Base-by-base conservation (phyloP, 2,113 vertebrate genomes). In the Picathartes gymnocephalus region DNA sequence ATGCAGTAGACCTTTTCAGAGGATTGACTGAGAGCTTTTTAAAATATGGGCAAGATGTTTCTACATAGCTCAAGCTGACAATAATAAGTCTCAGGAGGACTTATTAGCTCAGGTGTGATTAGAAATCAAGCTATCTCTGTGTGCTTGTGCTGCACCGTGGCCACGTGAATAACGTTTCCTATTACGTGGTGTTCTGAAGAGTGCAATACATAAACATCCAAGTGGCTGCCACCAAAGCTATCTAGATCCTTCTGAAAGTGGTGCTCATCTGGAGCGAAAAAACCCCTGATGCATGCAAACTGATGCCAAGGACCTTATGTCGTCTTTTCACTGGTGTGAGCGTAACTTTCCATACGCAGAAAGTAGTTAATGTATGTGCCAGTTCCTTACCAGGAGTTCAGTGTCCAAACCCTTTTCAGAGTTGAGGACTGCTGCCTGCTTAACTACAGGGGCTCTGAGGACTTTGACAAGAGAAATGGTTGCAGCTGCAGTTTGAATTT, bases 41-140 rank as follows among this genome's bases (percentile, higher is more conserved):
- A 10, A 66, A 80, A 70, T 68, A 66, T 71, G 64, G 77, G 72
- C 51, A 91, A 86, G 51, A 81, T 0, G 1, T 86, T 94, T 94
- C 80, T 80, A 93, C 86, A 51, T 60, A 93, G 82, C 80, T 94
- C 88, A 86, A 78, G 64, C 56, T 95, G 96, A 93, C 64, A 68
- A 71, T 90, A 94, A 74, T 74, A 92, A 92, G 80, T 95, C 92
- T 93, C 96, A 91, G 80, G 94, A 93, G 95, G 56, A 83, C 91
- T 95, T 97, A 91, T 81, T 97, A 96, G 64, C 83, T 95, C 83
- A 94, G 95, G 86, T 97, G 91, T 95, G 91, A 95, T 97, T 94
- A 97, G 88, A 92, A 94, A 88, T 84, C 71, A 88, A 88, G 72
- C 88, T 90, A 62, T 58, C 64, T 94, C 50, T 88, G 64, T 82